Conservation (phyloP, 2,888 invertebrate species). For the Apodemia duryi region DNA sequence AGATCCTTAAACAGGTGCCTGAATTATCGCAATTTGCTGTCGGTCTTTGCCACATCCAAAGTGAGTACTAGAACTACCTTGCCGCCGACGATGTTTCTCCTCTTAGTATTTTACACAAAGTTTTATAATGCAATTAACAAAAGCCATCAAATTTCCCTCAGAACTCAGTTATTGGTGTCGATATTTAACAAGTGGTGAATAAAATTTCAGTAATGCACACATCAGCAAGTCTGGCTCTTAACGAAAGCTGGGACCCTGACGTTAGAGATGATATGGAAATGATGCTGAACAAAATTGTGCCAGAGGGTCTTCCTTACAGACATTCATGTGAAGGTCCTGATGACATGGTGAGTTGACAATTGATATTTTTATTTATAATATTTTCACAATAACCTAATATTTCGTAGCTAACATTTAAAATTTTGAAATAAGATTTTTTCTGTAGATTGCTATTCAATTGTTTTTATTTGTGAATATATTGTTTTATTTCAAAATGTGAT, state of each 20-base stretch:
- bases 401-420: background rate
- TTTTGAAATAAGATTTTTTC: background rate
- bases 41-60: constrained; percentile 97
- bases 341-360: constrained; percentile 89
- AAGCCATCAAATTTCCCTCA: background rate
- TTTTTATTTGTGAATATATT: background rate
- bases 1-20: constrained; percentile 95
- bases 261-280: constrained; percentile 99
- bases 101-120: constrained; percentile 40
- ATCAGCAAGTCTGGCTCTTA: constrained; percentile 97
- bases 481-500: background rate
- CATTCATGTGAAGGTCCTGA: constrained; percentile 99
- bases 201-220: constrained; percentile 94
- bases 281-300: constrained; percentile 99
- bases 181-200: constrained; percentile 25
- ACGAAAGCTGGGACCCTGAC: constrained; percentile 99
- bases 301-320: constrained; percentile 96
- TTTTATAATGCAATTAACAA: constrained; percentile 24
- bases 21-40: constrained; percentile 96
- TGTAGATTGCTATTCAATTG: background rate
- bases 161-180: constrained; percentile 22
- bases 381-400: background rate
- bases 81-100: constrained; percentile 64
- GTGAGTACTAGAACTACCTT: constrained; percentile 82
- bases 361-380: background rate